phyloP scores from a whole-genome alignment of 2,113 vertebrate species.

The Sapayoa aenigma region DNA sequence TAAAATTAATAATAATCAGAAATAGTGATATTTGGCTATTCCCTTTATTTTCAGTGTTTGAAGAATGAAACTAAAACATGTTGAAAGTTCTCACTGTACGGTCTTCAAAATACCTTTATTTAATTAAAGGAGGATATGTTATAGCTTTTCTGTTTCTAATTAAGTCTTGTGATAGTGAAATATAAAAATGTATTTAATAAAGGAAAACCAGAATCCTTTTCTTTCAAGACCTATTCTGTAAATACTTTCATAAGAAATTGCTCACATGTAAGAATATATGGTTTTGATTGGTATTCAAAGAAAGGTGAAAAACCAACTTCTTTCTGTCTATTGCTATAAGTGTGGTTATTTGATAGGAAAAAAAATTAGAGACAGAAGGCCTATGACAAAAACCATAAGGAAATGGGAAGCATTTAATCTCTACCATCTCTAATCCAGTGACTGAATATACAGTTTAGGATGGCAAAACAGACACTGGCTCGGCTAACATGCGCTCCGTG shows the following conservation, averaged over 20 bases:
- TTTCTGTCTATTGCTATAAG: background rate
- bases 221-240: background rate
- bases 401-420: background rate
- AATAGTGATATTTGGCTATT: background rate
- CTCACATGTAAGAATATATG: fast-evolving
- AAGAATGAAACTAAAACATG: background rate
- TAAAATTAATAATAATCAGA: background rate
- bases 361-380: background rate
- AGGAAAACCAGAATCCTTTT: background rate
- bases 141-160: background rate
- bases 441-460: background rate
- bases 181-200: background rate
- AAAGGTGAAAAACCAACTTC: background rate
- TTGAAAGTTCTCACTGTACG: background rate
- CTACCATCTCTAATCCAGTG: background rate
- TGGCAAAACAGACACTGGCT: background rate
- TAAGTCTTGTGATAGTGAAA: background rate
- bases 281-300: background rate
- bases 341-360: background rate
- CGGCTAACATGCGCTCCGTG: fast-evolving
- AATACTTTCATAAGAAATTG: background rate
- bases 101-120: background rate
- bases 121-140: background rate
- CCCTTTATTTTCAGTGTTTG: background rate
- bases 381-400: background rate